Conservation (phyloP, 2,888 invertebrate genomes). For the Mythimna loreyi region DNA sequence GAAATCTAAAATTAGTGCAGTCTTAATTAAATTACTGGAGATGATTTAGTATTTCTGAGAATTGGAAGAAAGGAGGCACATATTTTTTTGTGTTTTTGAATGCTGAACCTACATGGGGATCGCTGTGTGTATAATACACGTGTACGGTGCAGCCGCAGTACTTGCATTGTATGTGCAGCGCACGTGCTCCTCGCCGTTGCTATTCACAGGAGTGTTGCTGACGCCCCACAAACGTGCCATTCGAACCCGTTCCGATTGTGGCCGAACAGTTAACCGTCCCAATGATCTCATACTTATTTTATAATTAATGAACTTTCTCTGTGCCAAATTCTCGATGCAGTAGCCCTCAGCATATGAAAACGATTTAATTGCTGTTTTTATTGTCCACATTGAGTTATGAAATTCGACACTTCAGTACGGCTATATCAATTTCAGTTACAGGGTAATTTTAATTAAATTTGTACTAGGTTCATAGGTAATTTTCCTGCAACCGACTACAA, state of each 20-base stretch:
- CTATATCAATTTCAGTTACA: neutral
- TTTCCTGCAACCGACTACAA: no score
- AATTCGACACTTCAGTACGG: neutral
- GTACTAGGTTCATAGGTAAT: neutral
- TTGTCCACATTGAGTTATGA: neutral
- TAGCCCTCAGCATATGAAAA: neutral
- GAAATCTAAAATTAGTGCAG: slow-evolving; percentile 45
- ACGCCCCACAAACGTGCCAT: slow-evolving; percentile 40
- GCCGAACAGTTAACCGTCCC: slow-evolving; percentile 45
- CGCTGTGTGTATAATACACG: slow-evolving; percentile 27
- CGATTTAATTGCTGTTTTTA: neutral
- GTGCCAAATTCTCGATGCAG: slow-evolving; percentile 1
- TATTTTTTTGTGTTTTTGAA: slow-evolving; percentile 10
- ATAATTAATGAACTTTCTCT: slow-evolving; percentile 38
- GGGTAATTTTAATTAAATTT: neutral
- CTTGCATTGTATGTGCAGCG: slow-evolving; percentile 39
- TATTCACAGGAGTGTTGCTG: slow-evolving; percentile 48
- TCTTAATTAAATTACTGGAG: slow-evolving; percentile 19
- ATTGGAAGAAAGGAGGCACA: slow-evolving; percentile 15
- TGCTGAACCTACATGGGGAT: neutral
- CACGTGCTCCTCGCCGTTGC: slow-evolving; percentile 39
- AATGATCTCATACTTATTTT: slow-evolving; percentile 24
- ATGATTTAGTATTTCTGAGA: slow-evolving; percentile 8
- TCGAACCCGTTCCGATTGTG: slow-evolving; percentile 44
- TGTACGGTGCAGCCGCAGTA: slow-evolving; percentile 23